These are phyloP conservation scores for Otolemur garnettii DNA, from an alignment of 2,113 vertebrate species.

Conservation along the genomic window DNA sequence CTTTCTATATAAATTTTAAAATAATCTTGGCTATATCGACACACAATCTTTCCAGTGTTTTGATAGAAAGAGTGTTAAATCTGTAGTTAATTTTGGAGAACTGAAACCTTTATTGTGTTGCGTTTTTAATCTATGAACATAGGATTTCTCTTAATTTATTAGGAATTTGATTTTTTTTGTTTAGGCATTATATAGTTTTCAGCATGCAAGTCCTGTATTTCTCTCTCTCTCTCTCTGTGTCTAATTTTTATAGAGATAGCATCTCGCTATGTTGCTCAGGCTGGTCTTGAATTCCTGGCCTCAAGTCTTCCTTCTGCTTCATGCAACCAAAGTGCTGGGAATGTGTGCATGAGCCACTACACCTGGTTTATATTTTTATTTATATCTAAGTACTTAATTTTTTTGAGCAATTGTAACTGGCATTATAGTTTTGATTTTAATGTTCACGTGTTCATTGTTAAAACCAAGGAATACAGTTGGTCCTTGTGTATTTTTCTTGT, in stretches of 20 bases:
- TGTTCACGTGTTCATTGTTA: neutral
- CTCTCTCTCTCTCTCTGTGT: too few species aligned
- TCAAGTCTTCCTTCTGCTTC: neutral
- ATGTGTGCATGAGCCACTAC: too few species aligned
- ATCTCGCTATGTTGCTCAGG: too few species aligned
- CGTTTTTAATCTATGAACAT: neutral
- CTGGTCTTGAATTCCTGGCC: too few species aligned
- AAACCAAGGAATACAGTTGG: neutral
- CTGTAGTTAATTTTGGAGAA: neutral
- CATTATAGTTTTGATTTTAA: neutral
- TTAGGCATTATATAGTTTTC: too few species aligned
- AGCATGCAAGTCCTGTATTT: too few species aligned
- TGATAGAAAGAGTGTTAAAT: neutral
- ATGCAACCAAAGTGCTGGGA: too few species aligned
- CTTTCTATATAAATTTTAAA: slow-evolving; percentile 3
- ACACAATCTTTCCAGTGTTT: neutral
- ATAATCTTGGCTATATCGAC: neutral
- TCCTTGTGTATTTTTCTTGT: neutral
- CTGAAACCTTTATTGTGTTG: neutral
- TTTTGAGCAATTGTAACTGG: neutral
- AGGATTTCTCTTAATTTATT: neutral
- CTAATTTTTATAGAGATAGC: too few species aligned
- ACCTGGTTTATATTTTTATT: neutral
- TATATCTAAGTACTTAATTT: neutral
- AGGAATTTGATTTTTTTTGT: neutral